Base-by-base conservation (phyloP, 1,140 invertebrate species). In the Ridgeia piscesae region DNA sequence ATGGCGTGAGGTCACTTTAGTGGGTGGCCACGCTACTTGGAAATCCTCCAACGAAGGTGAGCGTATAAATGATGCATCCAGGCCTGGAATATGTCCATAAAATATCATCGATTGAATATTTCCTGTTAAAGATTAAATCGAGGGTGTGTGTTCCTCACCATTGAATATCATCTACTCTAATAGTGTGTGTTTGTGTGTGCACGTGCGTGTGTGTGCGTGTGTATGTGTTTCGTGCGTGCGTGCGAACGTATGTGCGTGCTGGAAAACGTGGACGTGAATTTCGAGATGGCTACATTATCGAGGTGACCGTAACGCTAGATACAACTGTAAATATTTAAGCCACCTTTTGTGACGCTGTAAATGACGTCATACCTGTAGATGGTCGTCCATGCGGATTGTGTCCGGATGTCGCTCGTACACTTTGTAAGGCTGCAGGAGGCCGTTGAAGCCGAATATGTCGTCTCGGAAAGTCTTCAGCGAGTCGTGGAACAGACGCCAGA, bases 361-460 rank as follows among this genome's bases (percentile, higher is more conserved):
- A n/a, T n/a, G n/a, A n/a, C n/a, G n/a, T n/a, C n/a, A 17, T 90
- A 91, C 91, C 91, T 89, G 89, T 31, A 93, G 48, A 34, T 91
- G 91, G n/a, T 89, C 35, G 88, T 93, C 89, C 89, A 92, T 92
- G 33, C 48, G 48, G 34, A 93, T 35, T 48, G 91, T 35, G 31
- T 91, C 48, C 34, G 93, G 93, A 58, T 92, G 50, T 31, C 88
- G 89, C 88, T 93, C 93, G 42, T 91, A 92, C 34, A 93, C 33
- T 90, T 93, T 93, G 50, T 93, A 93, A 14, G 93, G 93, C 93
- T 90, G 89, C 92, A 92, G 48, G 27, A 93, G 88, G 27, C 93
- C 93, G 33, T 89, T 93, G 42, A 91, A 93, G 31, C 93, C 93
- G 42, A 90, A 92, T 0, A 93, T 58, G 88, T 88, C 48, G 91